Evolutionary conservation across 2,797 vertebrate species (phyloP).

Genomic region (Chaetophractus vellerosus): DNA sequence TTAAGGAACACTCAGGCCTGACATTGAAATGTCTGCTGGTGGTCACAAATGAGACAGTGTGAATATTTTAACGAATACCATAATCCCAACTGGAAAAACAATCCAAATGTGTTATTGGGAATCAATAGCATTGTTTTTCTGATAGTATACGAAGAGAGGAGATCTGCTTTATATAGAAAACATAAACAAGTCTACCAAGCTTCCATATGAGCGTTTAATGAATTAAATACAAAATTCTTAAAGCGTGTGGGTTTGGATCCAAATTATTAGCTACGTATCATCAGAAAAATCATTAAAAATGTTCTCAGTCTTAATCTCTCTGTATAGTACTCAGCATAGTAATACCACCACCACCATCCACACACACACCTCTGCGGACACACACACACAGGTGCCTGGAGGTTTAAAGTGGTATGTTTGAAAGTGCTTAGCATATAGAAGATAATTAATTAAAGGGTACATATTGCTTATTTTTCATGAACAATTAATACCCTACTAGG

Average conservation of each 20-base stretch:
- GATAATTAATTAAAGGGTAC: neutral
- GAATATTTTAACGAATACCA: conserved; percentile 67
- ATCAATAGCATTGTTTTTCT: conserved; percentile 55
- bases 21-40: neutral
- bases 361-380: neutral
- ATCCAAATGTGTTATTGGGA: conserved; percentile 62
- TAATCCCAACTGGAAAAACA: conserved; percentile 60
- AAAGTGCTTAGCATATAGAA: conserved; percentile 4
- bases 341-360: neutral
- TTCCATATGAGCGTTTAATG: neutral
- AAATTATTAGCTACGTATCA: neutral
- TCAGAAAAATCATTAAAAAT: neutral
- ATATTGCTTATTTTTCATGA: neutral
- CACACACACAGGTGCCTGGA: neutral
- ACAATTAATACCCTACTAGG: neutral
- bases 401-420: neutral
- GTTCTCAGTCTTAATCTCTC: neutral
- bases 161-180: conserved; percentile 39
- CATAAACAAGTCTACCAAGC: neutral
- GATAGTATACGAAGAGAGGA: neutral
- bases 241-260: conserved; percentile 11
- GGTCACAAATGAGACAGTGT: conserved; percentile 24
- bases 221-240: conserved; percentile 65
- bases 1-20: neutral
- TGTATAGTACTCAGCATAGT: neutral